Evolutionary conservation across 2,113 vertebrate genomes (phyloP).

Genomic region (Telmatochromis sp.): DNA sequence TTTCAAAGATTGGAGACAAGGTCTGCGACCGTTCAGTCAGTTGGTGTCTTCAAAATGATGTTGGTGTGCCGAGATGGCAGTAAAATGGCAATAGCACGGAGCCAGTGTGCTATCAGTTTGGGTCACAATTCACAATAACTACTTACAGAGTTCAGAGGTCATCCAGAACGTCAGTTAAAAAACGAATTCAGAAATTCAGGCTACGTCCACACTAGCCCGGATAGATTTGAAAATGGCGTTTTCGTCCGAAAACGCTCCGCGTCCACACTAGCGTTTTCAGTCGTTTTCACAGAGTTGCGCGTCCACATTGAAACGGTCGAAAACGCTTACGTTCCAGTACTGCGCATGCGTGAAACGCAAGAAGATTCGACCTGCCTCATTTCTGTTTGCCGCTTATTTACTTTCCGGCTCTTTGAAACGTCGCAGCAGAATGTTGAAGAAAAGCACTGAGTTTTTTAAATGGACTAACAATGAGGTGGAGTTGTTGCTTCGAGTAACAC

Average conservation of each 20-base stretch:
- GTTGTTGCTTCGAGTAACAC: neutral
- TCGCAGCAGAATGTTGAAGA: neutral
- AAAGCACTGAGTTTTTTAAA: neutral
- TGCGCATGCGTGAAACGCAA: neutral
- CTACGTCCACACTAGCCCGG: fast-evolving
- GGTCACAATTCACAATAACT: neutral
- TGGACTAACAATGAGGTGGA: neutral
- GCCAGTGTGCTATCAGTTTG: neutral
- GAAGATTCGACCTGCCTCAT: fast-evolving
- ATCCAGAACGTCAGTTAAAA: neutral
- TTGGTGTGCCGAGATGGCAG: neutral
- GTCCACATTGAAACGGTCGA: fast-evolving
- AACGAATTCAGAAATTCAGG: neutral
- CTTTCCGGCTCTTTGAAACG: neutral
- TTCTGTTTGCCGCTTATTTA: neutral
- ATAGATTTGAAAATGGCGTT: neutral
- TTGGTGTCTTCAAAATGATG: neutral
- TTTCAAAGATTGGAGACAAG: neutral
- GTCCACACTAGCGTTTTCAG: neutral
- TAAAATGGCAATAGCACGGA: neutral
- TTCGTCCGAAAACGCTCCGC: fast-evolving
- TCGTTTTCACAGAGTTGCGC: neutral
- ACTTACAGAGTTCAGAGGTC: neutral
- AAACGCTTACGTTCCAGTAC: neutral
- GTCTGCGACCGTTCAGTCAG: neutral